phyloP scores from a whole-genome alignment of 2,888 invertebrate species.

The Abscondita cerata region DNA sequence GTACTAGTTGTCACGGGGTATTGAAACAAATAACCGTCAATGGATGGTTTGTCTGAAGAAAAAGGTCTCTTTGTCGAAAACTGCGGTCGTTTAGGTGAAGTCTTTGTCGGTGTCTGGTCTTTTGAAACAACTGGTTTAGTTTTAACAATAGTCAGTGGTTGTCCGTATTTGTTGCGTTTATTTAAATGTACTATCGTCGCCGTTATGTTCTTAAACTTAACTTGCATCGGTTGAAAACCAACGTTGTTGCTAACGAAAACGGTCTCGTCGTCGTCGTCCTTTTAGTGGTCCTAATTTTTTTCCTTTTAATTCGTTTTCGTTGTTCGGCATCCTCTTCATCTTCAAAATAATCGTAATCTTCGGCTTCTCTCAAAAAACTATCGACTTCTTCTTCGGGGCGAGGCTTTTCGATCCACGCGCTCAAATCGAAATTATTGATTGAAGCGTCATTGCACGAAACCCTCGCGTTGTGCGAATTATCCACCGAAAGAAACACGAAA shows the following conservation, averaged over 20 bases:
- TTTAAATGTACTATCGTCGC: constrained; percentile 24
- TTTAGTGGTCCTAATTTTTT: constrained; percentile 16
- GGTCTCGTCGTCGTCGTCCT: constrained; percentile 21
- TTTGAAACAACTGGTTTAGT: constrained; percentile 13
- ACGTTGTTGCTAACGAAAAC: constrained; percentile 21
- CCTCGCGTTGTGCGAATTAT: constrained; percentile 66
- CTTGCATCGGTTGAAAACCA: constrained; percentile 31
- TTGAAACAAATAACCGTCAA: constrained; percentile 20
- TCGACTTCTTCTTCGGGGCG: background rate
- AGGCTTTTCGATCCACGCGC: constrained; percentile 63
- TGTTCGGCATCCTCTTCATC: background rate
- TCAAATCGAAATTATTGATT: constrained; percentile 66
- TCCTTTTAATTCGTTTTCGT: constrained; percentile 1
- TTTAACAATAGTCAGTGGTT: constrained; percentile 1
- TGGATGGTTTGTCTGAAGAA: background rate
- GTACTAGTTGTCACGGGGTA: constrained; percentile 25
- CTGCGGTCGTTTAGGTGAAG: background rate
- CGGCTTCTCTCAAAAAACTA: constrained; percentile 7
- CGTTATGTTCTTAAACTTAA: constrained; percentile 39
- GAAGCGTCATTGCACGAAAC: constrained; percentile 62
- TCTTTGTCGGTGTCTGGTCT: background rate
- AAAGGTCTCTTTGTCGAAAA: background rate
- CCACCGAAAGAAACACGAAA: constrained; percentile 71
- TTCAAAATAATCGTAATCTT: background rate
- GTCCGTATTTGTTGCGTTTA: constrained; percentile 12